Base-by-base conservation (phyloP, 2,113 vertebrate species). In the Forbesichthys papilliferus region DNA sequence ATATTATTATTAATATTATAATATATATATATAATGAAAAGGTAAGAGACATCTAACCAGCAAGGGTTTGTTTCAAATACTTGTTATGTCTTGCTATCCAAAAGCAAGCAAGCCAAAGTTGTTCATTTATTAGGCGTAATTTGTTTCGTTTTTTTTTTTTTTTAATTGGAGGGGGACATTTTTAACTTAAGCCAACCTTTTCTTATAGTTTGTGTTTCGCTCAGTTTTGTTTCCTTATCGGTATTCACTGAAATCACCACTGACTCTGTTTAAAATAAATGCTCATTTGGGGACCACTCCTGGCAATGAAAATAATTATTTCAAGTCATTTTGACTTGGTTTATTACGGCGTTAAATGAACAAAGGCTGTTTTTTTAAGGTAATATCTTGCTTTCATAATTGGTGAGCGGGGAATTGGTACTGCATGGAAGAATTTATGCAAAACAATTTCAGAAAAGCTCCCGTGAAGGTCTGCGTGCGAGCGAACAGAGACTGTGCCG, bases 371-470 rank as follows among this genome's bases (percentile, higher is more conserved):
- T 14, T 6, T 18, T 57, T 18, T 57, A 9, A 64, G 69, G 48
- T 48, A 54, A 66, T 73, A 51, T 69, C 63, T 69, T 64, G 73
- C 54, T 83, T 53, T 75, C 12, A 1, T 84, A 81, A 88, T 80
- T 76, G 77, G 68, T 20, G 61, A 69, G 64, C 9, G 16, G 16
- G 64, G 75, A 75, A 78, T 77, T 75, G 68, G 60, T 14, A 1
- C 75, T 65, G 11, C 42, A 69, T 64, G 56, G 54, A 11, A 34
- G 34, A 69, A 54, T 48, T 58, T 74, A 71, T 69, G 74, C 62
- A 64, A 72, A 81, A 68, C 60, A 64, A 66, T 34, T 12, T 36
- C 3, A 75, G 64, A 74, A 70, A 74, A 61, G 12, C 12, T 11
- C 56, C 60, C 33, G 51, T 72, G 60, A 69, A 2, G 55, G 16